phyloP scores from a whole-genome alignment of 2,113 vertebrate genomes.

The Rissa tridactyla region DNA sequence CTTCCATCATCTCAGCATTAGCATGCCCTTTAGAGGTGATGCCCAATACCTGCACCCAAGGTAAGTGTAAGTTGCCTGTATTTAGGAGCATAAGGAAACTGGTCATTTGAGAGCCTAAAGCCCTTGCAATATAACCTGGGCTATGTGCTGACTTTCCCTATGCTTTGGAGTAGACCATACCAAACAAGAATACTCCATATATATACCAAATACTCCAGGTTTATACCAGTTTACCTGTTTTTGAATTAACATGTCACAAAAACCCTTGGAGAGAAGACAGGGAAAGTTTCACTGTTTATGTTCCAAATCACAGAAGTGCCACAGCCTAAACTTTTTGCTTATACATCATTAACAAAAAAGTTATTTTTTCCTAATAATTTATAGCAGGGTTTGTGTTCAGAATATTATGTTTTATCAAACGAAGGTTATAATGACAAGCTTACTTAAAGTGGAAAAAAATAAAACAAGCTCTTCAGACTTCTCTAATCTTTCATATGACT shows the following conservation, averaged over 20 bases:
- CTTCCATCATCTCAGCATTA: not conserved
- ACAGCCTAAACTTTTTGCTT: not conserved
- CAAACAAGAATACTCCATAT: not conserved
- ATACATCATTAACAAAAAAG: not conserved
- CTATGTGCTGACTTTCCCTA: not conserved
- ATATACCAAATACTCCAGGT: not conserved
- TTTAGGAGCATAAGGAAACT: not conserved
- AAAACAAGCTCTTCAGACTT: not conserved
- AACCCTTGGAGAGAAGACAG: not conserved
- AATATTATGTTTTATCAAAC: not conserved
- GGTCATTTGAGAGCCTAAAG: not conserved
- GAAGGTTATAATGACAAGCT: not conserved
- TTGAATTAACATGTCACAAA: not conserved
- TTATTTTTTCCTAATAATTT: not conserved
- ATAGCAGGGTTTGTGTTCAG: not conserved
- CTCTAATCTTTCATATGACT: not conserved
- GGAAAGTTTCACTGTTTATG: not conserved
- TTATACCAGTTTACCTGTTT: not conserved
- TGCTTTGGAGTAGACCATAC: not conserved
- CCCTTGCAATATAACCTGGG: not conserved
- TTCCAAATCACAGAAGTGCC: not conserved
- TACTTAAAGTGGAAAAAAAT: not conserved
- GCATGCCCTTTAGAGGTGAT: not conserved
- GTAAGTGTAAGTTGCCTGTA: not conserved
- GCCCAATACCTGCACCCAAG: not conserved